These are phyloP conservation scores for Platyrinchus mystaceus DNA, from an alignment of 2,797 vertebrate species.

Conservation along the genomic window DNA sequence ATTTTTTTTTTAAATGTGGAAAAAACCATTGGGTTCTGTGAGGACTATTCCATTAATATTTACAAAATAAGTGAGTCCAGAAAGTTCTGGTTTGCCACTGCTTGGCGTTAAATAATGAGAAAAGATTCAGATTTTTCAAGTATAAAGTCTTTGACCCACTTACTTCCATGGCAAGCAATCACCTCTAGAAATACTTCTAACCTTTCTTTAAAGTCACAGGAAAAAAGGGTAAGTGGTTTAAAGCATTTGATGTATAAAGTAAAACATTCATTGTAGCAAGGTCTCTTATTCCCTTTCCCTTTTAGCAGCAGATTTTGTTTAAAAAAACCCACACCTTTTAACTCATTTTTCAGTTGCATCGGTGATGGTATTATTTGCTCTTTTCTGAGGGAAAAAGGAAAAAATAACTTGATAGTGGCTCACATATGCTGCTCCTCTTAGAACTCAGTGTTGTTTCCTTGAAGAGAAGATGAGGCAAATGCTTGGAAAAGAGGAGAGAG, in stretches of 20 bases:
- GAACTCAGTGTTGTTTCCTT: neutral
- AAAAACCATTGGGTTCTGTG: accelerated
- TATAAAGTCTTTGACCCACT: neutral
- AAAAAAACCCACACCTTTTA: neutral
- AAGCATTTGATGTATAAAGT: conserved; percentile 23
- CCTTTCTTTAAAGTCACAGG: conserved; percentile 7
- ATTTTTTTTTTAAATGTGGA: neutral
- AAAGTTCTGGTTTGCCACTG: neutral
- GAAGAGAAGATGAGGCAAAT: neutral
- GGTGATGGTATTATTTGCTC: neutral
- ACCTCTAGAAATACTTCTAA: conserved; percentile 32
- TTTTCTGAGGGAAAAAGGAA: neutral
- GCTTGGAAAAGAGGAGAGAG: neutral
- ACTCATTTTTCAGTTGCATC: neutral
- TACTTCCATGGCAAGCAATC: conserved; percentile 1
- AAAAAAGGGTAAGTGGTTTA: conserved; percentile 18
- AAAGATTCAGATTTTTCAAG: neutral
- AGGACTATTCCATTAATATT: neutral
- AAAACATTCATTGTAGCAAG: conserved; percentile 22
- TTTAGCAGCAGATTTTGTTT: neutral
- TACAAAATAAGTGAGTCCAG: neutral
- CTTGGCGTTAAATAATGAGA: neutral
- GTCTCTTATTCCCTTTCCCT: neutral
- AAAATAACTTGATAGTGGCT: neutral
- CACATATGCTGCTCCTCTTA: neutral